Evolutionary conservation across 2,888 invertebrate genomes (phyloP).

Genomic region (Limnephilus marmoratus): DNA sequence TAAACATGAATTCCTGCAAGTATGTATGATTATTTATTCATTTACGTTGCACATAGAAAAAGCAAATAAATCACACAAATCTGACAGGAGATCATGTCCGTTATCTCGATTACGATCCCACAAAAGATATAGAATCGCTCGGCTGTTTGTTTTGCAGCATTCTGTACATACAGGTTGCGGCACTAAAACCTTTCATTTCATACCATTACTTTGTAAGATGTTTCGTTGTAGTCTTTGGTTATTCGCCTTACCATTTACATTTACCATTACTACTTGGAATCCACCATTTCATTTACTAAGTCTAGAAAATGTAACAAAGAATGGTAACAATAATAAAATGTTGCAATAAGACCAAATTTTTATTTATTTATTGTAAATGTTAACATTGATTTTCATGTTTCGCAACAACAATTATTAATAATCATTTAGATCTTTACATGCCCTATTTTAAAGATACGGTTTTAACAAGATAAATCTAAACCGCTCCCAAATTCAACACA

Average conservation of each 20-base stretch:
- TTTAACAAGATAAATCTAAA: neutral
- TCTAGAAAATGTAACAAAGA: neutral
- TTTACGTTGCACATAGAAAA: too few relatives aligned
- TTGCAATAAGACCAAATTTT: slow-evolving; percentile 40
- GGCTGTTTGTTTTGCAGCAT: too few relatives aligned
- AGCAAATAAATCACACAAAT: too few relatives aligned
- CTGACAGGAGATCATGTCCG: too few relatives aligned
- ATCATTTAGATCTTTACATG: neutral
- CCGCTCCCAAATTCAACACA: slow-evolving; percentile 5
- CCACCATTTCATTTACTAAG: neutral
- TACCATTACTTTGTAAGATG: too few relatives aligned
- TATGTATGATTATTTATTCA: too few relatives aligned
- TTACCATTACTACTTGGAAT: neutral
- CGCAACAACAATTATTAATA: slow-evolving; percentile 29
- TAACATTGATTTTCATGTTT: slow-evolving; percentile 25
- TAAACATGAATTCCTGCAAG: too few relatives aligned
- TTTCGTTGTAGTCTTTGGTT: too few relatives aligned
- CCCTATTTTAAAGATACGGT: neutral
- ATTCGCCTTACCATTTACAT: neutral
- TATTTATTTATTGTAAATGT: slow-evolving; percentile 15
- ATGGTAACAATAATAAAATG: neutral
- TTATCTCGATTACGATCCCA: too few relatives aligned
- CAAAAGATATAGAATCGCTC: too few relatives aligned
- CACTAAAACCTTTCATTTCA: too few relatives aligned
- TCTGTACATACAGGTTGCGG: too few relatives aligned